A percentile compares a stretch with the other conserved stretches of the same genome.
Conservation (phyloP, 2,113 vertebrate genomes). For the Peromyscus maniculatus region DNA sequence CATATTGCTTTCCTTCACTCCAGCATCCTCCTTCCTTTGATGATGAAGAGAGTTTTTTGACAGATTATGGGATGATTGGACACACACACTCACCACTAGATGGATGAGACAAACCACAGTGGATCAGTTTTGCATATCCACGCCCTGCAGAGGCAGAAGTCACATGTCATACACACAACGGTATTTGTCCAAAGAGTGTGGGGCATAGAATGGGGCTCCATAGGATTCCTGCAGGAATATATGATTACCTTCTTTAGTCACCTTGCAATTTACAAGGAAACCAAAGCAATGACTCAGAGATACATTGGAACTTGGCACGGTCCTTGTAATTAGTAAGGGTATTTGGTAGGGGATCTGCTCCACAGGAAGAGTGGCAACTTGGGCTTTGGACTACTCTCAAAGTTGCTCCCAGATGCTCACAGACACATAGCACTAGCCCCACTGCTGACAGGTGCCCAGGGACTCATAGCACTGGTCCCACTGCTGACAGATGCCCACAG, state of each 20-base stretch:
- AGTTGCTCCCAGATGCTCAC: neutral
- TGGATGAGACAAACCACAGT: neutral
- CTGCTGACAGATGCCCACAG: neutral
- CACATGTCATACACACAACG: rapidly evolving
- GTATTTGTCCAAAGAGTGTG: rapidly evolving
- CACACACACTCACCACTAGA: neutral
- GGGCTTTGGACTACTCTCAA: neutral
- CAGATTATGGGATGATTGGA: neutral
- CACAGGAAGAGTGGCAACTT: neutral
- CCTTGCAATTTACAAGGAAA: neutral
- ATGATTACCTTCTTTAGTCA: neutral
- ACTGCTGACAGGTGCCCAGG: neutral
- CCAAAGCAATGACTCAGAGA: neutral
- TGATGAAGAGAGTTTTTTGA: neutral
- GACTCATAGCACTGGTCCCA: neutral
- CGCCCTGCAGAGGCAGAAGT: neutral
- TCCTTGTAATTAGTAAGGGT: neutral
- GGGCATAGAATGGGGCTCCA: neutral
- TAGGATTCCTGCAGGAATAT: neutral
- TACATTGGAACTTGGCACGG: neutral
- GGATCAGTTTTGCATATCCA: neutral
- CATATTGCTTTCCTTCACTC: neutral
- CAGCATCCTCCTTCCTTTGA: neutral
- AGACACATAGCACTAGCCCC: neutral
- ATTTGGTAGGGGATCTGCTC: neutral